Evolutionary conservation across 2,888 invertebrate species (phyloP).

Genomic region (Dysmachus trigonus): DNA sequence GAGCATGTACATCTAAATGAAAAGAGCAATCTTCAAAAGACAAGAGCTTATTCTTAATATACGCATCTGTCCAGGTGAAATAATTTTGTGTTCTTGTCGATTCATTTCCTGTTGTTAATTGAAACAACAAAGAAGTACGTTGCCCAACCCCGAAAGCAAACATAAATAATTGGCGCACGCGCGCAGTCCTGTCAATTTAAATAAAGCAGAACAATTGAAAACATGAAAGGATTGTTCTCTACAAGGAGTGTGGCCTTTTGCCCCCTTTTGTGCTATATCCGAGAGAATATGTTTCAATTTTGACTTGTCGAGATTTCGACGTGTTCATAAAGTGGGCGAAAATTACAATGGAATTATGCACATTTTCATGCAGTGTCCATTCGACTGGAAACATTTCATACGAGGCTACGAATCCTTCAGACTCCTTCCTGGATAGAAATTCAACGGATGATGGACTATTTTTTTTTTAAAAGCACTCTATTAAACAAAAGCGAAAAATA

Average conservation of each 20-base stretch:
- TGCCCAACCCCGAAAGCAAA: background rate
- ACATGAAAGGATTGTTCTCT: slow-evolving; percentile 43
- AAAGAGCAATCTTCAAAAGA: background rate
- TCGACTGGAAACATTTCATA: background rate
- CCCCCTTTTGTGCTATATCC: slow-evolving; percentile 29
- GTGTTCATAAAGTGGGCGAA: background rate
- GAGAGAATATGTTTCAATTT: slow-evolving; percentile 3
- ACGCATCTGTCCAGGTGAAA: background rate
- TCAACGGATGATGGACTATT: background rate
- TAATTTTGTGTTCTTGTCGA: background rate
- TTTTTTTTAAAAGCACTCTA: background rate
- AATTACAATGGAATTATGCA: slow-evolving; percentile 1
- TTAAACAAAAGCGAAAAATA: background rate
- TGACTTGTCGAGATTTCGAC: slow-evolving; percentile 11
- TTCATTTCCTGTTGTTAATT: slow-evolving; percentile 17
- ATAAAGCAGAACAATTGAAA: slow-evolving; percentile 47
- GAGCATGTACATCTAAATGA: background rate
- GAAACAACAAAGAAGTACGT: background rate
- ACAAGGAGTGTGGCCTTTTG: slow-evolving; percentile 39
- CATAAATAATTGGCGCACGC: slow-evolving; percentile 44
- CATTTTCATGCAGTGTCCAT: background rate
- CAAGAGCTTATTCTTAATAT: background rate
- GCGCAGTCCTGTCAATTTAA: slow-evolving; percentile 45
- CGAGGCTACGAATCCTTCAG: background rate
- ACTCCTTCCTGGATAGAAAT: background rate